Conservation (phyloP, 2,113 vertebrate genomes). For the Cinclus cinclus region DNA sequence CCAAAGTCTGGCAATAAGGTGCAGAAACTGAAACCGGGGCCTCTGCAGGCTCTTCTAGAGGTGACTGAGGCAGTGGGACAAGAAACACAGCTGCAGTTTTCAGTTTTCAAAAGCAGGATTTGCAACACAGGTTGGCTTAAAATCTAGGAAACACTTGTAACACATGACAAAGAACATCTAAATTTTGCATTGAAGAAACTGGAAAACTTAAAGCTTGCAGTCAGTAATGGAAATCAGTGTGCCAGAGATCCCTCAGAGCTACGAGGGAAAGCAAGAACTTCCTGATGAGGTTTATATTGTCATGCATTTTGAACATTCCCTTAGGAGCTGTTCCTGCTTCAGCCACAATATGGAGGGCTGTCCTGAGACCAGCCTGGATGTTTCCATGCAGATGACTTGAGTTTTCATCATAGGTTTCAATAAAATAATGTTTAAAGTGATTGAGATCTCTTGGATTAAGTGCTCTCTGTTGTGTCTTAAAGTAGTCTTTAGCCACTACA, state of each 20-base stretch:
- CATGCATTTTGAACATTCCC: background rate
- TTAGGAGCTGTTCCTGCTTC: background rate
- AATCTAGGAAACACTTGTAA: background rate
- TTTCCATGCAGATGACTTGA: background rate
- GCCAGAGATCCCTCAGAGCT: background rate
- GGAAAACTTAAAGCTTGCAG: background rate
- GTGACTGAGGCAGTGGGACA: background rate
- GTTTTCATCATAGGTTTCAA: background rate
- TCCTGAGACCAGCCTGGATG: background rate
- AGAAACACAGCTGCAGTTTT: background rate
- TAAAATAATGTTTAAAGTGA: background rate
- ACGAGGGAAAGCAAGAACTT: background rate
- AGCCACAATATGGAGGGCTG: background rate
- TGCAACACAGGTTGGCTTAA: background rate
- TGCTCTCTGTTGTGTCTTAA: background rate
- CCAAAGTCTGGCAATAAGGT: background rate
- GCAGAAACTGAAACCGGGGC: background rate
- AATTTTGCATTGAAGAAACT: background rate
- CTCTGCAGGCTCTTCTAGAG: background rate
- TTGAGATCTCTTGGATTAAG: background rate
- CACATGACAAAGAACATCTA: fast-evolving
- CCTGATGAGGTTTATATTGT: background rate
- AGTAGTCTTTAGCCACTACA: background rate
- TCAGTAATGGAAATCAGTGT: background rate
- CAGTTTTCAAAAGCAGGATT: background rate